Conservation (phyloP, 1,140 invertebrate species). For the Octopus sinensis region DNA sequence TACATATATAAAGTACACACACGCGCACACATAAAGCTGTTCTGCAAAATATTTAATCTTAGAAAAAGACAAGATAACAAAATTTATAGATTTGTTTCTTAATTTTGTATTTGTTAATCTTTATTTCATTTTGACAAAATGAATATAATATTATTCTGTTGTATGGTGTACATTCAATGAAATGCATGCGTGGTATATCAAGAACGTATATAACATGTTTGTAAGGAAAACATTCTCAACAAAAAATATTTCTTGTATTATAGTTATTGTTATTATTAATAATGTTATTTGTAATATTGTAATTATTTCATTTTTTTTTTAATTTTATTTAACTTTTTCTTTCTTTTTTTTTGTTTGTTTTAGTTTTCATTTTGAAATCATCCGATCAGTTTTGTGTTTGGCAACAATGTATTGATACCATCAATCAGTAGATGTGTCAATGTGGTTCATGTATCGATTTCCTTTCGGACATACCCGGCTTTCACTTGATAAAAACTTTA, state of each 20-base stretch:
- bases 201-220: conserved; percentile 7
- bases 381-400: background rate
- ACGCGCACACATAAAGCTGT: background rate
- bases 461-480: background rate
- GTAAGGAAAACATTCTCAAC: conserved; percentile 5
- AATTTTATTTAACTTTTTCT: background rate
- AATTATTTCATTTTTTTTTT: background rate
- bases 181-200: conserved; percentile 5
- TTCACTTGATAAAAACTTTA: background rate
- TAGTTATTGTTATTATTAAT: background rate
- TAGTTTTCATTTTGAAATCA: background rate
- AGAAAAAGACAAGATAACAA: background rate
- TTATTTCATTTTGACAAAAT: conserved; percentile 10
- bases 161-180: background rate
- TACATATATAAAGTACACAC: no score
- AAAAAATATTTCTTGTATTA: conserved; percentile 12
- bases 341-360: background rate
- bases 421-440: background rate
- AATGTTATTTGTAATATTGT: background rate
- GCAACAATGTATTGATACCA: background rate
- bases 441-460: background rate
- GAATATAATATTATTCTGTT: conserved; percentile 2
- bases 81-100: background rate
- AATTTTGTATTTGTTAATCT: background rate
- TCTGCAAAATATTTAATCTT: background rate